Percentiles rank a stretch among this genome's conserved stretches.
These are phyloP conservation scores for Nothura maculosa DNA, from an alignment of 2,797 vertebrate species.

Conservation along the genomic window DNA sequence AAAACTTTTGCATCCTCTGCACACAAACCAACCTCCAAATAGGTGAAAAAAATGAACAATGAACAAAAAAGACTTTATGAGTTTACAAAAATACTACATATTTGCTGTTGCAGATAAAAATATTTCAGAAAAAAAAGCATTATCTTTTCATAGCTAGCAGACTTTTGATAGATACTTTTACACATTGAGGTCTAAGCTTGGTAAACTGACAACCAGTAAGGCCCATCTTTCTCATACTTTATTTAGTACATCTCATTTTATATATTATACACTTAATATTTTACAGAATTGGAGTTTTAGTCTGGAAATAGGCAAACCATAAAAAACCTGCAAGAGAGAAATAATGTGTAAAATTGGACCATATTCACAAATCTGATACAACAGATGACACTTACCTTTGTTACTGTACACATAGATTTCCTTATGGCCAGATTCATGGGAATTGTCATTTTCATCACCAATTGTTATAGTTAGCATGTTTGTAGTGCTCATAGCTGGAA, in stretches of 20 bases:
- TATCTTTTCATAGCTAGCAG: not conserved
- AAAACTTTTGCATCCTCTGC: not conserved
- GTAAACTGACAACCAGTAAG: not conserved
- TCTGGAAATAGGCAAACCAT: not conserved
- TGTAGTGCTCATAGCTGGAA: constrained; percentile 84
- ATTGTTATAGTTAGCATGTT: constrained; percentile 86
- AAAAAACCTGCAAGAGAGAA: not conserved
- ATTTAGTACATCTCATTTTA: not conserved
- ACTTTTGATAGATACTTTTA: not conserved
- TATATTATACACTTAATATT: not conserved
- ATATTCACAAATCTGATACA: not conserved
- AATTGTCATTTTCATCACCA: constrained; percentile 90
- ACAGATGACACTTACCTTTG: constrained; percentile 79
- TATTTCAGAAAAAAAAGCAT: not conserved
- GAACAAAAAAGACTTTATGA: not conserved
- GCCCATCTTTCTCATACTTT: not conserved
- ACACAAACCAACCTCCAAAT: not conserved
- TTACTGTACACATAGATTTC: constrained; percentile 85
- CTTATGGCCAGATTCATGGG: constrained; percentile 86
- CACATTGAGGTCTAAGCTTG: not conserved
- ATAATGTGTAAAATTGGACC: not conserved
- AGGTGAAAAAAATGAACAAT: not conserved
- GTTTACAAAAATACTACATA: not conserved
- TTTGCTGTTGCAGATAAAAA: not conserved
- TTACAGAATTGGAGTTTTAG: not conserved